Evolutionary conservation across 1,140 invertebrate species (phyloP), one percentile per base, ranked within the genome.

Genomic region (Ceratina calcarata): DNA sequence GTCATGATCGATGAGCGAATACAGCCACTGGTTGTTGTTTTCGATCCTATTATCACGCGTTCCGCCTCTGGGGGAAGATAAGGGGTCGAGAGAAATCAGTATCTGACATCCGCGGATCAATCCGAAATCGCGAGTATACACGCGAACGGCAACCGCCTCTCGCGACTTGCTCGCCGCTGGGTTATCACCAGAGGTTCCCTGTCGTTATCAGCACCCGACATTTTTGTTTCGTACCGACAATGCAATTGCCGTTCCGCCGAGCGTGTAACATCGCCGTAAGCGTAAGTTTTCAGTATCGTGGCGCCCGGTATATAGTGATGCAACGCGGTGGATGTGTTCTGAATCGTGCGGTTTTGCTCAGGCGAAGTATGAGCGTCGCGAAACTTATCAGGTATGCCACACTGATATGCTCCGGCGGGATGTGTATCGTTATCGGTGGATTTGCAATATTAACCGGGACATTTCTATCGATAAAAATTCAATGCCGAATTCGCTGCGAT

Each of bases 271-370:
- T n/a, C 45, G 51, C n/a, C 15, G 53, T 32, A 32, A 32, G 27
- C 27, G 55, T n/a, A 60, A 45, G 24, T 51, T 16, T 70, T 83
- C 81, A 85, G 83, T 84, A 81, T 61, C 81, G 67, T 57, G 62
- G 22, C 62, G 65, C 24, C 51, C 72, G 84, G 75, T 90, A 77
- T 72, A 61, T 85, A 80, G 87, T 86, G 82, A 91, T 90, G 89
- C 84, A 86, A 76, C 83, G 83, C 76, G 64, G 89, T 80, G 82
- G 82, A 78, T 81, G 72, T 66, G 72, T 85, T 13, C 64, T 90
- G 62, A 67, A 73, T 65, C 86, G 83, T 70, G 78, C 81, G 37
- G 83, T 74, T 58, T 73, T 86, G 64, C 82, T 85, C 32, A 82
- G 76, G 37, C 83, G 86, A 68, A 86, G 81, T 51, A 61, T 81